phyloP scores from a whole-genome alignment of 2,113 vertebrate species.

The Mirza zaza region DNA sequence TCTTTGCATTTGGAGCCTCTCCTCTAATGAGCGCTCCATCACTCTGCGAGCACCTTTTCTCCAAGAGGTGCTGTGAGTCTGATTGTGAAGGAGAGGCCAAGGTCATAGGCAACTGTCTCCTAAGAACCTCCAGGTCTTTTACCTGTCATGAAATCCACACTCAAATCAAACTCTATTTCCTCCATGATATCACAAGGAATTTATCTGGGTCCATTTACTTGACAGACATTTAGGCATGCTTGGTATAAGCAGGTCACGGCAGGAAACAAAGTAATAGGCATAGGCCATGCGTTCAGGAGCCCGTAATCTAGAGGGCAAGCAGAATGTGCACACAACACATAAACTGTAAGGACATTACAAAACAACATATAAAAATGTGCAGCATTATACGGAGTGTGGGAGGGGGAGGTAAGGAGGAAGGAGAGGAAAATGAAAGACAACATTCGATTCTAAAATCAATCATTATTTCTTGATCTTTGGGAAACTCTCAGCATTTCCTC shows the following conservation, averaged over 20 bases:
- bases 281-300: not conserved
- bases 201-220: slow-evolving; percentile 35
- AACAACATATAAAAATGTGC: not conserved
- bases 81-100: slow-evolving; percentile 75
- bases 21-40: not conserved
- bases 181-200: slow-evolving; percentile 35
- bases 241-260: not conserved
- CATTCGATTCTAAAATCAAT: slow-evolving; percentile 18
- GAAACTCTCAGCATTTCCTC: not conserved
- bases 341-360: slow-evolving; percentile 5
- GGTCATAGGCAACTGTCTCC: slow-evolving; percentile 63
- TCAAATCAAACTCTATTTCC: slow-evolving; percentile 41
- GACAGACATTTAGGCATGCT: slow-evolving; percentile 31
- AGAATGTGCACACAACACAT: not conserved
- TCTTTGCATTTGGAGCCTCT: slow-evolving; percentile 29
- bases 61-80: slow-evolving; percentile 56
- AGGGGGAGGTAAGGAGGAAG: not conserved
- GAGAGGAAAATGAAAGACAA: not conserved
- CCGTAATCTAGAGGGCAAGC: not conserved
- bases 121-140: slow-evolving; percentile 49
- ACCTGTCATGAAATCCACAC: slow-evolving; percentile 43
- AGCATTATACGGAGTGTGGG: not conserved
- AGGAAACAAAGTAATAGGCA: not conserved
- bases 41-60: not conserved
- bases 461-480: not conserved